Base-by-base conservation (phyloP, 92 coral and sea anemone species). In the Parazoanthus swiftii region DNA sequence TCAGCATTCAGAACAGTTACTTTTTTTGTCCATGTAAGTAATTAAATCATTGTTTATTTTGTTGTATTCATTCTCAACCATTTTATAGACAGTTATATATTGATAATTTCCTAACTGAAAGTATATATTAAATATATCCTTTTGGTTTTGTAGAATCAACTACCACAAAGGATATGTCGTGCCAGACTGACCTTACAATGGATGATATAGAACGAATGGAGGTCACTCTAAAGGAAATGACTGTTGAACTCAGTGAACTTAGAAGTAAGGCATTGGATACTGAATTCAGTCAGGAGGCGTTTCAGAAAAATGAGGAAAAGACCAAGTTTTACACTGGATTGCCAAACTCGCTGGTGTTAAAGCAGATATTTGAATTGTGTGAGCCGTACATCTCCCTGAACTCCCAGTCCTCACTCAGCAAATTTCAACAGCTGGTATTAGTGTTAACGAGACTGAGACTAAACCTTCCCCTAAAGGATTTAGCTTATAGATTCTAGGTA, bases 321-420 rank as follows among this genome's bases (percentile, higher is more conserved):
- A 74, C 88, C 42, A 85, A 50, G 77, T 82, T 85, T 74, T 85
- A n/a, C n/a, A n/a, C n/a, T n/a, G n/a, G n/a, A n/a, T 66, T 85
- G 58, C 81, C 88, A 7, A 85, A 35, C 80, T 70, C 58, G n/a
- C 38, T 39, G 58, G 88, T 85, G 38, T 48, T 85, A 35, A 23
- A 18, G 39, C 82, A 85, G 50, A 67, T 85, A 38, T 68, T 85
- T 85, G 65, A 68, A 1, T 65, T 82, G 74, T 85, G 88, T 85
- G 38, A 71, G 77, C 66, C 26, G 8, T 85, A 63, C 37, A 85
- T 85, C 65, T 56, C 86, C 71, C 86, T 54, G 71, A 56, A 33
- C 71, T 63, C 35, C 88, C 48, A 54, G 88, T 85, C 81, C 50
- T 21, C 81, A 14, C 77, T 70, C n/a, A 39, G 39, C 35, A 85